phyloP scores from a whole-genome alignment of 2,113 vertebrate genomes.

The Alexandromys fortis region DNA sequence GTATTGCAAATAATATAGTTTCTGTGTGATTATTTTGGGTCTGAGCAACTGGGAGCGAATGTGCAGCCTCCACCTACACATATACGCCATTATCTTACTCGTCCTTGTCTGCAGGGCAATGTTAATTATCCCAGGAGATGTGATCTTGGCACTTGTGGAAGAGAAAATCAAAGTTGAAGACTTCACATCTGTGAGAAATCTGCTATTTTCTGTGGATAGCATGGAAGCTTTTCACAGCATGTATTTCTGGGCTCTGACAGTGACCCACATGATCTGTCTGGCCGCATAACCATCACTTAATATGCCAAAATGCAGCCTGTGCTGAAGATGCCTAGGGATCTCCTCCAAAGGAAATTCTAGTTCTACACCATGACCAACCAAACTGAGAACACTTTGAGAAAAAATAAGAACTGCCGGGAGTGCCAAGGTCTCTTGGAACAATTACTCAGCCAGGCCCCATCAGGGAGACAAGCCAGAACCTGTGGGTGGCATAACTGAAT shows the following conservation, averaged over 20 bases:
- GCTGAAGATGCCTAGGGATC: conserved; percentile 85
- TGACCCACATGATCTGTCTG: conserved; percentile 86
- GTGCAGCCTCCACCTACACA: no score
- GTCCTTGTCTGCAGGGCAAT: conserved; percentile 90
- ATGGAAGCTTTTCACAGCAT: conserved; percentile 90
- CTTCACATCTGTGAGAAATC: conserved; percentile 84
- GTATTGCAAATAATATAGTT: no score
- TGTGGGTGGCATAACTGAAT: background rate
- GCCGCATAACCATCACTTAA: conserved; percentile 87
- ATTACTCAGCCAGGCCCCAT: background rate
- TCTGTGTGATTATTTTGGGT: no score
- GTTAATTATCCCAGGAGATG: conserved; percentile 88
- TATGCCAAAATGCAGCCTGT: conserved; percentile 83
- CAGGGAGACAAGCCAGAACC: background rate
- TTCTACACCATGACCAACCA: conserved; percentile 90
- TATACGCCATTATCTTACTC: conserved; percentile 94
- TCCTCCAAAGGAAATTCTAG: conserved; percentile 84
- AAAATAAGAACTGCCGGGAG: conserved; percentile 83
- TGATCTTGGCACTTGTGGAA: conserved; percentile 93
- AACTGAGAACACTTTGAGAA: conserved; percentile 89
- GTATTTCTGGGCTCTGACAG: conserved; percentile 92
- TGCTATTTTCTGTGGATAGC: conserved; percentile 87
- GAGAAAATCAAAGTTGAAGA: conserved; percentile 77
- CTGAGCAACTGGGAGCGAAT: no score
- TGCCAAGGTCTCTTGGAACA: conserved; percentile 86